Percentiles rank a stretch among this genome's conserved stretches.
These are phyloP conservation scores for Argyrosomus regius DNA, from an alignment of 2,797 vertebrate species.

Conservation along the genomic window DNA sequence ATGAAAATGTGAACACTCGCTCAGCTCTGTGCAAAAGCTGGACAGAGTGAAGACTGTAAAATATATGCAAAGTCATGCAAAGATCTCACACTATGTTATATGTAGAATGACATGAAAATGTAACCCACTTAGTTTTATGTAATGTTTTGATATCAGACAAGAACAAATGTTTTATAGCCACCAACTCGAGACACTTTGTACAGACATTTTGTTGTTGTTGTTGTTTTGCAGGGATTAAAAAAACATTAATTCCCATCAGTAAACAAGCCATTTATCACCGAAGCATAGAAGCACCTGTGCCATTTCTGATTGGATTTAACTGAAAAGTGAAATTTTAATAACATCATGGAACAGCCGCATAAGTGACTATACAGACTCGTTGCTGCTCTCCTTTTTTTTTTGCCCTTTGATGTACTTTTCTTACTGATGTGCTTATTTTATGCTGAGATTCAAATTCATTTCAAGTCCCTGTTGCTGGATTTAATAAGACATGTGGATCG, in stretches of 20 bases:
- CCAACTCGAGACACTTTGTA: conserved; percentile 3
- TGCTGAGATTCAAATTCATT: conserved; percentile 26
- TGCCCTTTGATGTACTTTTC: background rate
- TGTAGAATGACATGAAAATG: background rate
- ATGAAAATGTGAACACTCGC: background rate
- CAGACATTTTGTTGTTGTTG: background rate
- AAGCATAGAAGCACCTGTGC: background rate
- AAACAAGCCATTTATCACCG: background rate
- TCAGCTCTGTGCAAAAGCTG: background rate
- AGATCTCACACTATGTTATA: background rate
- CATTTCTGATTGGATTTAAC: background rate
- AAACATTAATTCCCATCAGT: background rate
- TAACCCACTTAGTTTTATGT: background rate
- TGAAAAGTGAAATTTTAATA: background rate
- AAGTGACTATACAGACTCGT: background rate
- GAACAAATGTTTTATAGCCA: background rate
- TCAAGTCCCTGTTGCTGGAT: conserved; percentile 32
- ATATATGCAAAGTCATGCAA: conserved; percentile 21
- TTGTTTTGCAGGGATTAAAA: background rate
- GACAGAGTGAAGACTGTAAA: background rate
- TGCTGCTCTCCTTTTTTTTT: background rate
- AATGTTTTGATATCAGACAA: background rate
- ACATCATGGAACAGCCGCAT: background rate
- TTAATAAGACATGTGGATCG: conserved; percentile 33
- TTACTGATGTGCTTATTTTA: conserved; percentile 9